Percentiles rank a stretch among this genome's conserved stretches.
Evolutionary conservation across 2,113 vertebrate species (phyloP).

Genomic region (Pomatorhinus ruficollis): DNA sequence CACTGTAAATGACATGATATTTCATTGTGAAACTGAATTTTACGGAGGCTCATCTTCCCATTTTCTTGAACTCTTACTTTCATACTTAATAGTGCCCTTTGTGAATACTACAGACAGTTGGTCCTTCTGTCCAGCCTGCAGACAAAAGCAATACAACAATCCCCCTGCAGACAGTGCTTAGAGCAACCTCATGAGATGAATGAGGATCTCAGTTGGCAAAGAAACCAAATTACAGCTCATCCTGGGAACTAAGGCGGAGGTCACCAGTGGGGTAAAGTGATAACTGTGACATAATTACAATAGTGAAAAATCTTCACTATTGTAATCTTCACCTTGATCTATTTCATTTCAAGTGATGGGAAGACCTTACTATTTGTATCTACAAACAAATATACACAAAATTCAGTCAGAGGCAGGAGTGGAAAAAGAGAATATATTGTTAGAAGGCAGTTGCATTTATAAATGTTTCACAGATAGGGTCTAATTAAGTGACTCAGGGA

Average conservation of each 20-base stretch:
- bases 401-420: neutral
- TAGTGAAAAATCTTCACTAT: neutral
- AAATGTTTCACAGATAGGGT: neutral
- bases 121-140: neutral
- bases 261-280: neutral
- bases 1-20: neutral
- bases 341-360: neutral
- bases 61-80: neutral
- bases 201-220: neutral
- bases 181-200: neutral
- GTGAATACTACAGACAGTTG: neutral
- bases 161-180: neutral
- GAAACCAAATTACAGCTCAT: neutral
- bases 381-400: slow-evolving; percentile 11
- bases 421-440: neutral
- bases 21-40: neutral
- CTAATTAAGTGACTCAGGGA: neutral
- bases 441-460: neutral
- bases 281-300: neutral
- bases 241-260: neutral
- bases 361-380: neutral
- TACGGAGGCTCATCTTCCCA: neutral
- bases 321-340: neutral
- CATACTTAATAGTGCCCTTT: neutral
- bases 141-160: neutral